Base-by-base conservation (phyloP, 2,113 vertebrate species). In the Thryonomys swinderianus region DNA sequence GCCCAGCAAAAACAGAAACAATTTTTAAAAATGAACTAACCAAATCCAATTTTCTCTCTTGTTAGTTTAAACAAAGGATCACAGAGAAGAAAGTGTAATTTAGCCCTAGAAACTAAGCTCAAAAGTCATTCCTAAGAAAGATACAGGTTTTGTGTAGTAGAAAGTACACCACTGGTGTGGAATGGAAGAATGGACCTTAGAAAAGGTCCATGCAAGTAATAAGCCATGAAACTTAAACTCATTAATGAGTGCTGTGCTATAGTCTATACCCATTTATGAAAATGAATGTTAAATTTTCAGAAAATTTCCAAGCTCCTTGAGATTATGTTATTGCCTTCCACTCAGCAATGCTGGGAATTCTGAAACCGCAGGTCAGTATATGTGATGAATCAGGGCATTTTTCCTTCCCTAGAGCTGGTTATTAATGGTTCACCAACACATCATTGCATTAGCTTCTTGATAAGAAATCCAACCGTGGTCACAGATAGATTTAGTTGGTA, bases 41-140 rank as follows among this genome's bases (percentile, higher is more conserved):
- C 4, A 37, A 79, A 37, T 30, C 37, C 66, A 27, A 90, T 91
- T 89, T 95, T 10, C 3, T 69, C 79, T 86, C 37, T 66, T 34
- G 8, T 9, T 78, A 91, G 4, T 66, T 88, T 94, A 92, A 94
- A 79, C 23, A 92, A 94, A 69, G 40, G 59, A 17, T 59, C 12
- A 91, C 18, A 67, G 25, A 71, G 18, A n/a, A 73, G 4, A 81
- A 94, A 94, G 51, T 62, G 2, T 13, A 90, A 55, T 5, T 92
- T 80, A 89, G 51, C 11, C 69, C 45, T 40, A 73, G 25, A 25
- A 82, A 79, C 61, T 88, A 32, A 78, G 7, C n/a, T 74, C 30
- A 96, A 79, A 86, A 7, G 32, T 64, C n/a, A 93, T 53, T 66
- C 88, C 17, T 21, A 93, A 91, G 12, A 53, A 30, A 84, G n/a